Conservation (phyloP, 2,113 vertebrate species). For the Myanophis thanlyinensis region DNA sequence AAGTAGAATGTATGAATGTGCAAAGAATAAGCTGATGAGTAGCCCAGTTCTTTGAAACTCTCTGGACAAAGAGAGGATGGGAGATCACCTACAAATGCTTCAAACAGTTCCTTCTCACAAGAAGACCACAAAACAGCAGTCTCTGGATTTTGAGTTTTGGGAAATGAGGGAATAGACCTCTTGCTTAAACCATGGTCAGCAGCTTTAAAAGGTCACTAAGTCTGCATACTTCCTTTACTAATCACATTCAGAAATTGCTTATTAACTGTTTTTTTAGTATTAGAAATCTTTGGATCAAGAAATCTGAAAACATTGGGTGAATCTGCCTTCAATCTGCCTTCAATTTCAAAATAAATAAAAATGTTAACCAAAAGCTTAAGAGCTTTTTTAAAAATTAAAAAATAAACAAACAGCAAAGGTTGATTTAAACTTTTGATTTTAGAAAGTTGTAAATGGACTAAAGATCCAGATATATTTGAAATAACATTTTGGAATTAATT, state of each 20-base stretch:
- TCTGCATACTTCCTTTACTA: background rate
- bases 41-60: background rate
- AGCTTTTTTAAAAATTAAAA: background rate
- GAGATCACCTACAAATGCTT: background rate
- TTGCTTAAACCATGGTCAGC: background rate
- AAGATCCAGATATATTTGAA: background rate
- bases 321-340: background rate
- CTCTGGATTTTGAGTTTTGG: background rate
- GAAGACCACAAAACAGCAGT: background rate
- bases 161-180: background rate
- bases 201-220: background rate
- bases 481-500: background rate
- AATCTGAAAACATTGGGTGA: background rate
- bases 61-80: background rate
- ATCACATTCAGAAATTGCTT: background rate
- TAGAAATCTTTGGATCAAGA: background rate
- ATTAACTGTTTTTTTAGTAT: background rate
- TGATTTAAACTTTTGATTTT: background rate
- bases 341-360: background rate
- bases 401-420: background rate
- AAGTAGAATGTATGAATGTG: background rate
- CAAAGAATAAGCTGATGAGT: background rate
- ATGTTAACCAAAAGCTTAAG: background rate
- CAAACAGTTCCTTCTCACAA: background rate
- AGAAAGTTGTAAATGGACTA: background rate